Conservation (phyloP, 2,113 vertebrate genomes). For the Siniperca knerii region DNA sequence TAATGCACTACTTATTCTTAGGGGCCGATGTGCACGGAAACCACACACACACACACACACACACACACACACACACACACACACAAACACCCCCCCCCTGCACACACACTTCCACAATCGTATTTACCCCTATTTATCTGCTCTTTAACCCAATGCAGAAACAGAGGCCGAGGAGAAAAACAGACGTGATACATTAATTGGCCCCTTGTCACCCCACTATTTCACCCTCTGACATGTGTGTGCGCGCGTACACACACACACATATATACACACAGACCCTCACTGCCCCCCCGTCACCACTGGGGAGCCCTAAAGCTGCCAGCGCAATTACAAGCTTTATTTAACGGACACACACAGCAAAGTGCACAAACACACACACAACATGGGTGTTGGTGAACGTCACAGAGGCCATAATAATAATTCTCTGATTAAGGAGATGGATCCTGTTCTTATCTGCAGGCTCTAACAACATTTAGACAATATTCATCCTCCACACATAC, state of each 20-base stretch:
- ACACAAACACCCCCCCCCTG: neutral
- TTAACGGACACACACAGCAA: slow-evolving; percentile 40
- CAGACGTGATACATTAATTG: slow-evolving; percentile 75
- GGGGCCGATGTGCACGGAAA: slow-evolving; percentile 26
- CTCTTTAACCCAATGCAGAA: slow-evolving; percentile 87
- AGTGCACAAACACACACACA: slow-evolving; percentile 8
- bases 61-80: slow-evolving; percentile 19
- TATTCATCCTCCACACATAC: slow-evolving; percentile 8
- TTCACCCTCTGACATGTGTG: slow-evolving; percentile 57
- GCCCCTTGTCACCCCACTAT: slow-evolving; percentile 61
- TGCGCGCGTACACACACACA: neutral
- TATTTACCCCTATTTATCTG: slow-evolving; percentile 94
- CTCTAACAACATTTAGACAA: slow-evolving; percentile 31
- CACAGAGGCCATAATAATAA: slow-evolving; percentile 64
- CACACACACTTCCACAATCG: slow-evolving; percentile 79
- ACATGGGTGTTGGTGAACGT: slow-evolving; percentile 30
- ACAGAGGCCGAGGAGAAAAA: slow-evolving; percentile 40
- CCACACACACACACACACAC: slow-evolving; percentile 23
- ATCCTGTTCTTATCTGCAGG: slow-evolving; percentile 65
- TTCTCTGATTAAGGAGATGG: slow-evolving; percentile 72
- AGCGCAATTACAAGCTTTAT: slow-evolving; percentile 73
- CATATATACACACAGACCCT: neutral
- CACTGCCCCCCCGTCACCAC: slow-evolving; percentile 32
- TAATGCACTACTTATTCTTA: slow-evolving; percentile 79
- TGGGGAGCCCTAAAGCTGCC: slow-evolving; percentile 69